A percentile compares a stretch with the other conserved stretches of the same genome.
Evolutionary conservation across 2,113 vertebrate genomes (phyloP).

Genomic region (Neofelis nebulosa): DNA sequence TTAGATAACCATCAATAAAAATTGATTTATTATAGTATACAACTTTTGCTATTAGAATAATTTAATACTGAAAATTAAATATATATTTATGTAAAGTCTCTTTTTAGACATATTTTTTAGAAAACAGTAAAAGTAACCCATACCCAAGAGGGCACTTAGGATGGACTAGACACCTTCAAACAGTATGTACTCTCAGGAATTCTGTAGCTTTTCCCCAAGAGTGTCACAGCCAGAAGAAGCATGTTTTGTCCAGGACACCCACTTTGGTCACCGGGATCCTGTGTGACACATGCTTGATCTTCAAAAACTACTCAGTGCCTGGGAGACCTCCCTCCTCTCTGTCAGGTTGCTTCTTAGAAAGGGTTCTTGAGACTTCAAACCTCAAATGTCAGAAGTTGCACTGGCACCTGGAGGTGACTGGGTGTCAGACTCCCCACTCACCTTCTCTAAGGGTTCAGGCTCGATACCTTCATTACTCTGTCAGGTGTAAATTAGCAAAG

Average conservation of each 20-base stretch:
- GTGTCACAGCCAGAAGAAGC: background rate
- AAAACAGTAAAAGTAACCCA: background rate
- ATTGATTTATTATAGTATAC: background rate
- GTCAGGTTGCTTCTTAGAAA: constrained; percentile 22
- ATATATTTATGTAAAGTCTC: fast-evolving
- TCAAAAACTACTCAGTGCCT: background rate
- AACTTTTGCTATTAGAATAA: background rate
- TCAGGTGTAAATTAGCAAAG: constrained; percentile 52
- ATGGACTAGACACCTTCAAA: background rate
- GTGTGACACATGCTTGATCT: background rate
- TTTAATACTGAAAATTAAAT: background rate
- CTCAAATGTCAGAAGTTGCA: background rate
- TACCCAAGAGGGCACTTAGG: background rate
- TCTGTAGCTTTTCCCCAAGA: background rate
- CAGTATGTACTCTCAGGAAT: background rate
- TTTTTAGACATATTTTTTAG: fast-evolving
- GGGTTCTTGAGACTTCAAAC: background rate
- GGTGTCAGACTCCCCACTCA: background rate
- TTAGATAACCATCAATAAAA: background rate
- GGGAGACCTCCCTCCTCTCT: background rate
- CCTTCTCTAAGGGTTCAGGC: background rate
- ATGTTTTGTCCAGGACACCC: background rate
- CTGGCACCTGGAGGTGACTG: background rate
- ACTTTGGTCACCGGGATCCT: background rate
- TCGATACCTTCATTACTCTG: constrained; percentile 35